Conservation (phyloP, 2,797 vertebrate species). For the Enteromius paludinosus region DNA sequence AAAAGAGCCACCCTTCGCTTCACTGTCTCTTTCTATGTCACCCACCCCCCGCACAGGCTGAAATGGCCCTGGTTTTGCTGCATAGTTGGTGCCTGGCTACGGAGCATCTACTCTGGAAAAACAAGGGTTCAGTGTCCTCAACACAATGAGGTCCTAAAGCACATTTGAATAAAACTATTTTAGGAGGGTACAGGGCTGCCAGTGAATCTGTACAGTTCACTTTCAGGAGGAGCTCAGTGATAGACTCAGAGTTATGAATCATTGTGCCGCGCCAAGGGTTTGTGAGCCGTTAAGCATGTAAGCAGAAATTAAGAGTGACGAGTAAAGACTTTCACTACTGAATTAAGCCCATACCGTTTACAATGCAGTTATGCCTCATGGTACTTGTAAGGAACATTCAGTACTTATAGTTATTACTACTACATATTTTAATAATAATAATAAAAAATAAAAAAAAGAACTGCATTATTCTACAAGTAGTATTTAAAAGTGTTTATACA, state of each 20-base stretch:
- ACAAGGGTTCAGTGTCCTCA: slow-evolving; percentile 72
- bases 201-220: slow-evolving; percentile 56
- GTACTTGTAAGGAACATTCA: neutral
- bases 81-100: slow-evolving; percentile 66
- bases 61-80: slow-evolving; percentile 55
- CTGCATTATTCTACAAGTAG: neutral
- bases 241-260: slow-evolving; percentile 44
- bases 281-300: slow-evolving; percentile 45
- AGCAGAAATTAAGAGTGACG: slow-evolving; percentile 39
- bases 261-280: slow-evolving; percentile 58
- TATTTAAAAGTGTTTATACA: neutral
- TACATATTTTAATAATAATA: neutral
- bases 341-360: neutral
- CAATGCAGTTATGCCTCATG: neutral
- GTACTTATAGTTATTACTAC: neutral
- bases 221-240: slow-evolving; percentile 47
- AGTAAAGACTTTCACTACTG: neutral
- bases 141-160: slow-evolving; percentile 57
- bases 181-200: slow-evolving; percentile 63
- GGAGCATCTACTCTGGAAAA: slow-evolving; percentile 68
- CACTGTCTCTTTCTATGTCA: slow-evolving; percentile 64
- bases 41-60: slow-evolving; percentile 26
- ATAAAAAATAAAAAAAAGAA: neutral
- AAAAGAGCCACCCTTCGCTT: slow-evolving; percentile 64
- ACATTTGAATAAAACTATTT: slow-evolving; percentile 68